A percentile compares a stretch with the other conserved stretches of the same genome.
These are phyloP conservation scores for Nemurella pictetii DNA, from an alignment of 2,888 invertebrate species.

Conservation along the genomic window DNA sequence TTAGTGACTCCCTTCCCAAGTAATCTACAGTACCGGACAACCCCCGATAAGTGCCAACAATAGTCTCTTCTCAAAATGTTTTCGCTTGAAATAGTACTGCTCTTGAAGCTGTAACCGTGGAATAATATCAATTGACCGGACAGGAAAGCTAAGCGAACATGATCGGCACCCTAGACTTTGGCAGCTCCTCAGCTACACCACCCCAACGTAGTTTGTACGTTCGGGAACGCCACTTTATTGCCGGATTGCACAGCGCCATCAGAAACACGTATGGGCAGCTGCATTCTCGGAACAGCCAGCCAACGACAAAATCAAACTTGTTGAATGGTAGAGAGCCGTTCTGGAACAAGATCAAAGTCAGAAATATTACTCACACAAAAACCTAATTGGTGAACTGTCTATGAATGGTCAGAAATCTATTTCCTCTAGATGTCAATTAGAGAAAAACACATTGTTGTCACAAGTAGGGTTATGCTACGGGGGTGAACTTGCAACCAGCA, in stretches of 20 bases:
- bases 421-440: too few relatives aligned
- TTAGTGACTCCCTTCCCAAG: too few relatives aligned
- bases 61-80: background rate
- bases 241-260: constrained; percentile 82
- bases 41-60: background rate
- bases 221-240: constrained; percentile 92
- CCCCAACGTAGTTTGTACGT: constrained; percentile 94
- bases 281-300: constrained; percentile 92
- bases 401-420: too few relatives aligned
- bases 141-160: background rate
- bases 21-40: too few relatives aligned
- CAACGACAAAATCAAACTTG: constrained; percentile 91
- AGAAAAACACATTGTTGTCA: too few relatives aligned
- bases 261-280: constrained; percentile 88
- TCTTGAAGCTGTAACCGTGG: background rate
- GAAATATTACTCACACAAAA: too few relatives aligned
- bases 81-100: background rate
- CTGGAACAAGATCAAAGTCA: constrained; percentile 55
- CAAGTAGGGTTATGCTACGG: too few relatives aligned
- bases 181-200: constrained; percentile 85
- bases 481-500: too few relatives aligned
- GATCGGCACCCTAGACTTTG: background rate
- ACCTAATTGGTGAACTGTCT: too few relatives aligned
- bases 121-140: background rate
- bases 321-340: constrained; percentile 92